Conservation (phyloP, 2,888 invertebrate species). For the Hirtodrosophila duncani region DNA sequence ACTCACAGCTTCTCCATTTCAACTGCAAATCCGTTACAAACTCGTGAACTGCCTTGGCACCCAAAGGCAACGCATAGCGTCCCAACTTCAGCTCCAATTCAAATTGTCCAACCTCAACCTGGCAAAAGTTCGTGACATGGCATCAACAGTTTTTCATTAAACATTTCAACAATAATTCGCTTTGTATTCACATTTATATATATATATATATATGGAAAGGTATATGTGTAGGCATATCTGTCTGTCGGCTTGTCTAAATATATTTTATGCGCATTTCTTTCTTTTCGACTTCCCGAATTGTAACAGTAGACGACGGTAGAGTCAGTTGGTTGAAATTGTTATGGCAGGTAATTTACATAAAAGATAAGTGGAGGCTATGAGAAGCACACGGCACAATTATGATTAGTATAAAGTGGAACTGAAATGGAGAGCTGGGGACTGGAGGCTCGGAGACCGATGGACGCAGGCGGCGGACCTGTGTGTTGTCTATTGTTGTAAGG, state of each 20-base stretch:
- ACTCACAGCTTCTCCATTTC: too few species aligned
- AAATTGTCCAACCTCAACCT: neutral
- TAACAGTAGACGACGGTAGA: constrained; percentile 44
- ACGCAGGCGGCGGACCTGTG: constrained; percentile 47
- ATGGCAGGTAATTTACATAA: constrained; percentile 70
- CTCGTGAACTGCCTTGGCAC: constrained; percentile 72
- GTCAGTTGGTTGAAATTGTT: constrained; percentile 45
- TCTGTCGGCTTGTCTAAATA: constrained; percentile 4
- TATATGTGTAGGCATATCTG: constrained; percentile 3
- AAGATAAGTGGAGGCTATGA: constrained; percentile 57
- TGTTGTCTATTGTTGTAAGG: constrained; percentile 54
- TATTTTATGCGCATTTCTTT: constrained; percentile 40
- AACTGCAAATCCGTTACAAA: constrained; percentile 73
- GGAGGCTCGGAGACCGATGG: too few species aligned
- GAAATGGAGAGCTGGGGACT: neutral
- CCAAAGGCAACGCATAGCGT: too few species aligned
- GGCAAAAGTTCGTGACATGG: constrained; percentile 75
- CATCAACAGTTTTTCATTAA: constrained; percentile 78
- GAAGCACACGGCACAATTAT: constrained; percentile 56
- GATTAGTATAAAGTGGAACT: constrained; percentile 53
- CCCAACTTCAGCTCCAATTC: too few species aligned
- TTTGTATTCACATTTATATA: constrained; percentile 57
- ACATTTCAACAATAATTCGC: constrained; percentile 77
- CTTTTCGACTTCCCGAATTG: constrained; percentile 54
- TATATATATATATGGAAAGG: constrained; percentile 16